These are phyloP conservation scores for Ichneumoninae sp. DNA, from an alignment of 2,888 invertebrate genomes.

Conservation along the genomic window DNA sequence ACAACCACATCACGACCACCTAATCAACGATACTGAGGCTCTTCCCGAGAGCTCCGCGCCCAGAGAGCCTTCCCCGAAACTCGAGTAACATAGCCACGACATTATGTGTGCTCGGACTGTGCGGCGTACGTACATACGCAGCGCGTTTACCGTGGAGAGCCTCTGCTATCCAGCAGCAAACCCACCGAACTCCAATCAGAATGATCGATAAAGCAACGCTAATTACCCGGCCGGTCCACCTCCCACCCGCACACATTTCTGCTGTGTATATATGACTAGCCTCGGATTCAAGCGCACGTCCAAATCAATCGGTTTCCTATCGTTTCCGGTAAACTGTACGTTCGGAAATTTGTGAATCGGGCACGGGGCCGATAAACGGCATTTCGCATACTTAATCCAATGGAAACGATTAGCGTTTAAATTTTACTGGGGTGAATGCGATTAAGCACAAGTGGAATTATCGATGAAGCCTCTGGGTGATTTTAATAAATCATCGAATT, in stretches of 20 bases:
- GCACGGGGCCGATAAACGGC: neutral
- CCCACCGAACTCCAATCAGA: conserved; percentile 72
- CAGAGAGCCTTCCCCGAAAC: conserved; percentile 32
- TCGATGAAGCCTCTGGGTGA: neutral
- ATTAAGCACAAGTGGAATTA: neutral
- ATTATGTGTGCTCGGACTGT: conserved; percentile 51
- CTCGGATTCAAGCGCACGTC: neutral
- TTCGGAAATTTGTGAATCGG: neutral
- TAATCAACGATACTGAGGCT: conserved; percentile 61
- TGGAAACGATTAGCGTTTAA: neutral
- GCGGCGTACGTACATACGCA: conserved; percentile 15
- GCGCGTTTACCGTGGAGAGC: neutral
- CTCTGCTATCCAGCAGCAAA: conserved; percentile 14
- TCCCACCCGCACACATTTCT: conserved; percentile 19
- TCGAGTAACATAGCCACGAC: conserved; percentile 40
- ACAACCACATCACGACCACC: conserved; percentile 54
- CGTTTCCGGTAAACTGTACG: conserved; percentile 13
- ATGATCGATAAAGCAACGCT: conserved; percentile 80
- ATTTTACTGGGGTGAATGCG: neutral
- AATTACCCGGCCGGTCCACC: conserved; percentile 73
- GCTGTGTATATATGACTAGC: neutral
- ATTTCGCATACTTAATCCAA: neutral
- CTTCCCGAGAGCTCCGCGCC: conserved; percentile 34
- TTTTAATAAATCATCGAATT: neutral
- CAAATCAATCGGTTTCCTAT: conserved; percentile 6